A percentile compares a stretch with the other conserved stretches of the same genome.
Conservation (phyloP, 1,140 invertebrate genomes). For the Harlomillsia oculata region DNA sequence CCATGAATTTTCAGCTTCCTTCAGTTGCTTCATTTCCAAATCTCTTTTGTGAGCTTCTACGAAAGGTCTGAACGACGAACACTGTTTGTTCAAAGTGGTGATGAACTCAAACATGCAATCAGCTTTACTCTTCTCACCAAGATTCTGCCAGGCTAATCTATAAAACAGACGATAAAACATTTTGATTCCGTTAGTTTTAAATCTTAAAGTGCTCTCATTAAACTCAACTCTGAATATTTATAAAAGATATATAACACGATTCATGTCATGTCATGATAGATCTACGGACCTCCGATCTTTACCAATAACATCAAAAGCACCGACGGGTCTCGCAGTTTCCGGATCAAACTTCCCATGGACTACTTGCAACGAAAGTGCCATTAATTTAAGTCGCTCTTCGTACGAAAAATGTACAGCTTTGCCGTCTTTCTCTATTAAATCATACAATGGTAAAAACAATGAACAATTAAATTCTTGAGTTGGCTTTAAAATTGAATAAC, state of each 20-base stretch:
- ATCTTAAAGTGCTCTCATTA: not conserved
- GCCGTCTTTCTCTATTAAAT: constrained; percentile 80
- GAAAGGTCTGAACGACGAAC: constrained; percentile 79
- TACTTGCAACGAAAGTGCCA: constrained; percentile 86
- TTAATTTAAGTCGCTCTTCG: constrained; percentile 80
- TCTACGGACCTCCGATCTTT: constrained; percentile 65
- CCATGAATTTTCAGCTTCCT: constrained; percentile 38
- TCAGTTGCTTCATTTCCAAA: constrained; percentile 62
- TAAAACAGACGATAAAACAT: no score
- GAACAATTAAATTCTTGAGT: constrained; percentile 1
- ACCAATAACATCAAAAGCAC: constrained; percentile 90
- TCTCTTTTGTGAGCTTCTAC: constrained; percentile 83
- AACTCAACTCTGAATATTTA: not conserved
- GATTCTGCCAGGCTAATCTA: constrained; percentile 78
- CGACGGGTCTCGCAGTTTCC: constrained; percentile 68
- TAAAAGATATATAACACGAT: not conserved
- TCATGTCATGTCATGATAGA: not conserved
- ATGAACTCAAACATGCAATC: constrained; percentile 88
- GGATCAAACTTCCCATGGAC: constrained; percentile 70
- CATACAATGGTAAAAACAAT: constrained; percentile 36
- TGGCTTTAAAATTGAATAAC: not conserved
- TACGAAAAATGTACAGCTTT: constrained; percentile 90
- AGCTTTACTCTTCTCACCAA: constrained; percentile 73
- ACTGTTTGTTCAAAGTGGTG: constrained; percentile 71
- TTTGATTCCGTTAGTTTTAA: no score